A percentile compares a stretch with the other conserved stretches of the same genome.
phyloP scores from a whole-genome alignment of 1,140 invertebrate genomes.

The Bombus superbus region DNA sequence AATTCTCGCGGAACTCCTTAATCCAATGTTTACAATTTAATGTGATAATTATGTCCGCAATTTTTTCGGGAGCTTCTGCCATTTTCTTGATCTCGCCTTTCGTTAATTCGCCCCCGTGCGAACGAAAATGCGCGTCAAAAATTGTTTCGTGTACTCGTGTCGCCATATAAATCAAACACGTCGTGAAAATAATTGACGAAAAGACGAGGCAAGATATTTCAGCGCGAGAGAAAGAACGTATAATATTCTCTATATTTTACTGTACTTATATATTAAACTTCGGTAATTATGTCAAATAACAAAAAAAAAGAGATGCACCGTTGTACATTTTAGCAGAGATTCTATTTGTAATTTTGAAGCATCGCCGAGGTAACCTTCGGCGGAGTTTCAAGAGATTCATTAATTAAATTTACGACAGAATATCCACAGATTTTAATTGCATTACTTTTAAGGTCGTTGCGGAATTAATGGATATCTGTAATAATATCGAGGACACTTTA shows the following conservation, averaged over 20 bases:
- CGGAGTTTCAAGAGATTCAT: background rate
- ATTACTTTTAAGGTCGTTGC: constrained; percentile 6
- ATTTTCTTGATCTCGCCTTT: background rate
- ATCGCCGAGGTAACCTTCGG: background rate
- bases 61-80: background rate
- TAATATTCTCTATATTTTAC: background rate
- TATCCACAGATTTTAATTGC: background rate
- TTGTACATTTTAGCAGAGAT: background rate
- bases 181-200: background rate
- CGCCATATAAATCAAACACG: background rate
- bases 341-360: background rate
- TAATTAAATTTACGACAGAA: background rate
- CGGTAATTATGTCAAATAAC: too few species aligned
- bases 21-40: background rate
- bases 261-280: background rate
- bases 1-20: background rate
- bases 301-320: background rate
- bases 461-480: background rate
- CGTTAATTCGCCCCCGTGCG: background rate
- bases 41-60: background rate
- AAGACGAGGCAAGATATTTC: background rate
- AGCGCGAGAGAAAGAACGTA: background rate
- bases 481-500: constrained; percentile 4
- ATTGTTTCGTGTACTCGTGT: background rate
- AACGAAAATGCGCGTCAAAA: background rate